Evolutionary conservation across 2,888 invertebrate species (phyloP).

Genomic region (Trachelus iudaicus): DNA sequence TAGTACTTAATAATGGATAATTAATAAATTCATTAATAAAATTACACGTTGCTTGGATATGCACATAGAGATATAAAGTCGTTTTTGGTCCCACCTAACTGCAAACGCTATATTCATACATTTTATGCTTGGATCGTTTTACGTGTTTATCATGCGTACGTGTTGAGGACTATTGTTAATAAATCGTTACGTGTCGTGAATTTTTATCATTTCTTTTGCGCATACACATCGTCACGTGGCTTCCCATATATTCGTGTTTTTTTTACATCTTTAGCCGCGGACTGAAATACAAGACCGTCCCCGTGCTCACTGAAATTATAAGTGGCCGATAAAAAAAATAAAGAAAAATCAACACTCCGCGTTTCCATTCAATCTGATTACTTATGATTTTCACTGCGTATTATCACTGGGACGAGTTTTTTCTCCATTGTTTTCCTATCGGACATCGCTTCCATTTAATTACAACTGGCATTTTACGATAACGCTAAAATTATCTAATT

Average conservation of each 20-base stretch:
- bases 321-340: not conserved
- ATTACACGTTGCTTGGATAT: conserved; percentile 66
- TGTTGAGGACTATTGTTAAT: conserved; percentile 33
- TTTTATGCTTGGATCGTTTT: conserved; percentile 30
- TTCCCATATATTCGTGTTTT: not conserved
- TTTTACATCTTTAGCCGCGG: not conserved
- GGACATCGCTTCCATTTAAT: conserved; percentile 22
- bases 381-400: not conserved
- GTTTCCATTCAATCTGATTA: not conserved
- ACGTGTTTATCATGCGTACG: conserved; percentile 8
- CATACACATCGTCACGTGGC: conserved; percentile 24
- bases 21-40: conserved; percentile 63
- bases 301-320: conserved; percentile 20
- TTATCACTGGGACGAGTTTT: conserved; percentile 39
- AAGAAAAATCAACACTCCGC: not conserved
- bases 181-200: conserved; percentile 34
- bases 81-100: conserved; percentile 67
- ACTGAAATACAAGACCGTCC: conserved; percentile 15
- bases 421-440: conserved; percentile 24
- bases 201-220: conserved; percentile 14
- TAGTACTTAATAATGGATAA: conserved; percentile 63
- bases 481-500: conserved; percentile 58
- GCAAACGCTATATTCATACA: conserved; percentile 65
- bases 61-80: conserved; percentile 66
- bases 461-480: conserved; percentile 63